Base-by-base conservation (phyloP, 2,888 invertebrate species). In the Cephus runcator region DNA sequence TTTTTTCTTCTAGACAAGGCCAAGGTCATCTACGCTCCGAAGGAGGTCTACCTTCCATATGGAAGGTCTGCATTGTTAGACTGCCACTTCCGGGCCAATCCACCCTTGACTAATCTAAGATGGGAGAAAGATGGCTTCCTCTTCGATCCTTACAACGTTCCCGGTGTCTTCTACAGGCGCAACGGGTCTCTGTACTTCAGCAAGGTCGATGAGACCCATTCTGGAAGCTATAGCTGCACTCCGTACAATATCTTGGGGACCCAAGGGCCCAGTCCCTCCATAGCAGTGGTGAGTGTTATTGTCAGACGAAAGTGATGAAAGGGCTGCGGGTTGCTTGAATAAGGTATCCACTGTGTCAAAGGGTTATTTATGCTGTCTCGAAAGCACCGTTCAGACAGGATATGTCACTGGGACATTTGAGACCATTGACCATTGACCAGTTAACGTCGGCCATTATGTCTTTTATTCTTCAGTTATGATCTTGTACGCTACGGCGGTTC, bases 91-190 rank as follows among this genome's bases (percentile, higher is more conserved):
- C 95, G 97, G 86, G 96, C 98, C 9, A 98, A 98, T 93, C 98
- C 98, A 30, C 97, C 98, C 12, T 93, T 98, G 83, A 96, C 96
- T 76, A 96, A 96, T 89, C 93, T 98, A 79, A 95, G 97, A 83
- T 98, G 98, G 98, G 97, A 97, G 90, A 98, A 98, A 91, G 97
- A 98, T 90, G 97, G 97, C 31, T 96, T 97, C 86, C 94, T 97
- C 1, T 98, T 96, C 91, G 97, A 98, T 90, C 97, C 97, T 0
- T 97, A 96, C 92, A 97, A 97, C 91, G 97, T 97, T 73, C 97
- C 92, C 83, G 97, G 97, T 31, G 97, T 97, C 0, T 96, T 96
- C 90, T 96, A 96, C 89, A 94, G 96, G 87, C 93, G 95, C 86
- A 98, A 97, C 91, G 97, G 97, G 76, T 97, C 97, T 85, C 93